phyloP scores from a whole-genome alignment of 2,113 vertebrate genomes.

The Anoplopoma fimbria region DNA sequence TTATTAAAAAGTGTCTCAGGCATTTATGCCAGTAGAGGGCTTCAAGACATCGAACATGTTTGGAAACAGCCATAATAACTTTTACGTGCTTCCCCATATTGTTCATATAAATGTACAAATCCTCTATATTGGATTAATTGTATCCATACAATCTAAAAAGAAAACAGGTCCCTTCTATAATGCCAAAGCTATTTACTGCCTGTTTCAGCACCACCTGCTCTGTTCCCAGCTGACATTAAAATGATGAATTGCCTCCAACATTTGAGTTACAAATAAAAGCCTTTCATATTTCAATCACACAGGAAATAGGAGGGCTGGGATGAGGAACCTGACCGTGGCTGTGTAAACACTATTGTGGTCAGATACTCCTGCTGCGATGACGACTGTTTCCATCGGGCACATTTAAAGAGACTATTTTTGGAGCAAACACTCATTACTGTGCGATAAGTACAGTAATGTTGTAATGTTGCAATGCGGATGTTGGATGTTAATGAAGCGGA shows the following conservation, averaged over 20 bases:
- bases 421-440: conserved; percentile 16
- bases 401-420: conserved; percentile 51
- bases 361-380: conserved; percentile 19
- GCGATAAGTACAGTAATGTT: not conserved
- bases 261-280: conserved; percentile 46
- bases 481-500: conserved; percentile 3
- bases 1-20: not conserved
- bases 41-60: not conserved
- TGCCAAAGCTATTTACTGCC: not conserved
- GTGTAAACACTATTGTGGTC: conserved; percentile 52
- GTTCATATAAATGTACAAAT: not conserved
- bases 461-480: not conserved
- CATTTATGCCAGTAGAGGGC: not conserved
- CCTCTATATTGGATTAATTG: not conserved
- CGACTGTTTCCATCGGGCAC: conserved; percentile 52
- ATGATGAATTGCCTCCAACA: conserved; percentile 13
- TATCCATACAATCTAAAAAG: not conserved
- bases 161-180: not conserved
- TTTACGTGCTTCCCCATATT: not conserved
- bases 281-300: conserved; percentile 45
- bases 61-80: not conserved
- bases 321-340: conserved; percentile 36
- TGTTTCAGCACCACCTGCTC: conserved; percentile 27
- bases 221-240: conserved; percentile 5
- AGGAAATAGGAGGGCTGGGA: conserved; percentile 41